Conservation (phyloP, 2,797 vertebrate genomes). For the Australoheros facetus region DNA sequence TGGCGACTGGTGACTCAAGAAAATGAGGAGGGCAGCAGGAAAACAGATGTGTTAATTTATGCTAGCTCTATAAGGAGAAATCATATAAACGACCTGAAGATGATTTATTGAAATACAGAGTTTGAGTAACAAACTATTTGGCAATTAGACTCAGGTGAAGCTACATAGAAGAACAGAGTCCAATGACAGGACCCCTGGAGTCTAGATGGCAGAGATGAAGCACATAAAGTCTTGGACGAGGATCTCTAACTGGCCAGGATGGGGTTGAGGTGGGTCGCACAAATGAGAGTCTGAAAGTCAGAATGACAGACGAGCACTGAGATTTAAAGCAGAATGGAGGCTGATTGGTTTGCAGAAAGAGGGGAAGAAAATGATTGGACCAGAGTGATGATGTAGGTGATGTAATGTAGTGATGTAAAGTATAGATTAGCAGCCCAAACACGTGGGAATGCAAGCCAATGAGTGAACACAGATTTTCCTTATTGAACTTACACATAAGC, state of each 20-base stretch:
- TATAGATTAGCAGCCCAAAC: neutral
- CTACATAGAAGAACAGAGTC: neutral
- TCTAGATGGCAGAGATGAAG: too few relatives aligned
- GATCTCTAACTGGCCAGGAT: neutral
- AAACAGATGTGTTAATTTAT: neutral
- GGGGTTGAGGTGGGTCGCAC: neutral
- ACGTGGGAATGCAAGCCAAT: neutral
- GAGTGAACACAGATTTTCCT: neutral
- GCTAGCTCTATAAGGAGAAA: neutral
- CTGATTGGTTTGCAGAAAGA: neutral
- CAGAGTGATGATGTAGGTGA: neutral
- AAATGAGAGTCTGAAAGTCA: neutral
- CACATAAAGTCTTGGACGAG: neutral
- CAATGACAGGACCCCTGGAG: neutral
- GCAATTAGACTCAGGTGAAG: neutral
- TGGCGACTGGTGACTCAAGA: neutral
- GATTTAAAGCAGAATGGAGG: neutral
- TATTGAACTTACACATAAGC: neutral
- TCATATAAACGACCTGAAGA: neutral
- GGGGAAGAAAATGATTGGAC: too few relatives aligned
- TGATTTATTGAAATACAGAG: neutral
- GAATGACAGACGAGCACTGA: neutral
- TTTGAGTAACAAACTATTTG: too few relatives aligned
- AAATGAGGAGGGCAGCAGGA: neutral
- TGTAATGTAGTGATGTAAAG: neutral